phyloP scores from a whole-genome alignment of 2,113 vertebrate species.

The Prunella himalayana region DNA sequence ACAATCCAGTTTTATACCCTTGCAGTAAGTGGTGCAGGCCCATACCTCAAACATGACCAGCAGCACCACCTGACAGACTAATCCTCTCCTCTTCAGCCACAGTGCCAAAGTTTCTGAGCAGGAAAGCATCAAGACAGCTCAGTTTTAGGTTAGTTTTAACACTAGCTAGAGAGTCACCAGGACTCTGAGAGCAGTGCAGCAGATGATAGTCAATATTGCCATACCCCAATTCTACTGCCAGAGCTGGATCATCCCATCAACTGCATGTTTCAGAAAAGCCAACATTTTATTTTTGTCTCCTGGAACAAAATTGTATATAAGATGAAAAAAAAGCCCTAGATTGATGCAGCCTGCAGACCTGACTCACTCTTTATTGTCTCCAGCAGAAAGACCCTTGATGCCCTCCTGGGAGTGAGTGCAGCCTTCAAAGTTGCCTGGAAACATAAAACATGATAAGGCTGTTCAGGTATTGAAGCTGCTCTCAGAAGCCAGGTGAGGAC shows the following conservation, averaged over 20 bases:
- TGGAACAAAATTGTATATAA: not conserved
- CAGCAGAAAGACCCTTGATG: not conserved
- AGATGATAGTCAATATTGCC: not conserved
- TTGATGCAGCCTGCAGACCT: not conserved
- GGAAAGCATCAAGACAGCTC: not conserved
- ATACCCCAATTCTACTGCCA: not conserved
- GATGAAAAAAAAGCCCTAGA: not conserved
- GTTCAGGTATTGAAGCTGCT: not conserved
- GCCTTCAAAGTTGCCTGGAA: not conserved
- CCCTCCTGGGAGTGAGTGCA: not conserved
- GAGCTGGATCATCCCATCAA: not conserved
- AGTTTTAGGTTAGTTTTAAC: not conserved
- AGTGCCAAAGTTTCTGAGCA: not conserved
- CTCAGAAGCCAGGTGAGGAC: not conserved
- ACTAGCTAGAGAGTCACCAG: not conserved
- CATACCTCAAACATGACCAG: not conserved
- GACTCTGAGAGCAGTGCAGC: not conserved
- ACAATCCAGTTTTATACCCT: not conserved
- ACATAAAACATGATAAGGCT: rapidly evolving
- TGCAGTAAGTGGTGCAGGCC: not conserved
- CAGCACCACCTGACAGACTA: not conserved
- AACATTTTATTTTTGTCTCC: not conserved
- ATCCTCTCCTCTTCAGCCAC: not conserved
- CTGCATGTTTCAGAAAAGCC: not conserved
- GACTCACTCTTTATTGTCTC: not conserved